Percentiles rank a stretch among this genome's conserved stretches.
Evolutionary conservation across 1,140 invertebrate genomes (phyloP).

Genomic region (Lineus longissimus): DNA sequence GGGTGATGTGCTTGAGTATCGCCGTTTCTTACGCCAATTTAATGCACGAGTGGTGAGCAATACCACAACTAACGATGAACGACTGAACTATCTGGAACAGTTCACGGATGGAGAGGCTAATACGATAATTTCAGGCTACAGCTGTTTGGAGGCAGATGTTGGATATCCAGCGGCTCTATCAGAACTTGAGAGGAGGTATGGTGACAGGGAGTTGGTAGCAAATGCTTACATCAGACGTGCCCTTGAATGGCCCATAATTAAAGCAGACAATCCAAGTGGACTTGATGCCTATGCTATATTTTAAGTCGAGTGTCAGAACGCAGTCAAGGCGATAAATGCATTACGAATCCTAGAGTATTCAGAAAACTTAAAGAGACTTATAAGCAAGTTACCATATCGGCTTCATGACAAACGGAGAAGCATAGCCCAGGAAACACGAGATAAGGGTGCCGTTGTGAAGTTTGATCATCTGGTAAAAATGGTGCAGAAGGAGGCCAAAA

Average conservation of each 20-base stretch:
- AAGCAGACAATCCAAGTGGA: slow-evolving; percentile 12
- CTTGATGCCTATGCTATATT: slow-evolving; percentile 19
- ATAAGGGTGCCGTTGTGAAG: not conserved
- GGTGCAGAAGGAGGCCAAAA: not conserved
- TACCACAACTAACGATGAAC: slow-evolving; percentile 17
- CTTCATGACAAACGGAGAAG: slow-evolving; percentile 26
- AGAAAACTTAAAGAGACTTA: slow-evolving; percentile 10
- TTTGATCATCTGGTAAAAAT: not conserved
- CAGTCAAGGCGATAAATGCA: slow-evolving; percentile 9
- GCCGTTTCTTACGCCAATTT: slow-evolving; percentile 17
- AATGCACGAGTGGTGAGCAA: slow-evolving; percentile 12
- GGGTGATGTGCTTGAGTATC: slow-evolving; percentile 18
- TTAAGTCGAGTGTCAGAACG: slow-evolving; percentile 16
- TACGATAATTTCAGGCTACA: slow-evolving; percentile 16
- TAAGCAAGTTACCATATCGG: not conserved
- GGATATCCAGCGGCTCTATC: slow-evolving; percentile 15
- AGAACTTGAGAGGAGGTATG: slow-evolving; percentile 16
- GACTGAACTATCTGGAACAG: slow-evolving; percentile 16
- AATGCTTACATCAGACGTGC: slow-evolving; percentile 20
- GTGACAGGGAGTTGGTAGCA: slow-evolving; percentile 17
- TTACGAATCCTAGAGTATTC: slow-evolving; percentile 12
- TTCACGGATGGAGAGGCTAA: slow-evolving; percentile 18
- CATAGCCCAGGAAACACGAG: not conserved
- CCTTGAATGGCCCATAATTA: slow-evolving; percentile 13
- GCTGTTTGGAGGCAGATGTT: slow-evolving; percentile 10